Base-by-base conservation (phyloP, 2,888 invertebrate species). In the Ichneumoninae sp. region DNA sequence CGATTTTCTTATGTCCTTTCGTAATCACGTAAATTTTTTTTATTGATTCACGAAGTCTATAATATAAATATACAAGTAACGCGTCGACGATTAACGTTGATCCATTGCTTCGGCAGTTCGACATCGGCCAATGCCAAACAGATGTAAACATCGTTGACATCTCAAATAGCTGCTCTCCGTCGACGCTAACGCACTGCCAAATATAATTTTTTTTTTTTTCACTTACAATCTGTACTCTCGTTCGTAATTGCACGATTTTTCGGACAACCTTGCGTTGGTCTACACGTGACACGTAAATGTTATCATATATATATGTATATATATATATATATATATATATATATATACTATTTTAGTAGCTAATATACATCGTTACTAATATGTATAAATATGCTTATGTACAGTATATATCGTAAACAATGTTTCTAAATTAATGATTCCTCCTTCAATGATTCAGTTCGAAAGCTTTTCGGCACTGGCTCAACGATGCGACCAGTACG, bases 301-400 rank as follows among this genome's bases (percentile, higher is more conserved):
- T 83, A 71, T 85, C 75, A 81, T 80, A 36, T 47, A 57, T 83
- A 71, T 81, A 47, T 36, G 4, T 36, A 40, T 40, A 19, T 19
- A 19, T 19, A 19, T n/a, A n/a, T n/a, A n/a, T n/a, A 8, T 63
- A 19, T 81, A 52, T 60, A 50, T 26, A 63, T 69, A 70, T 65
- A 69, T 76, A 82, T 70, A 74, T 70, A 52, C 52, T 82, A 74
- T 79, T 75, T 77, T 52, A 79, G 63, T 78, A 63, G 74, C 66
- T 60, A 60, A 78, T 78, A 57, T 70, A 70, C 50, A n/a, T 57
- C 60, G 60, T 60, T 80, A 73, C 54, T 78, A 82, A 83, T 85
- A 81, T 83, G 71, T 85, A 86, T 86, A 85, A 83, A 87, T 86
- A 87, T 71, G 76, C 70, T 33, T 86, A 85, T 86, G 50, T 87